Conservation (phyloP, 2,888 invertebrate genomes). For the Dioctria linearis region DNA sequence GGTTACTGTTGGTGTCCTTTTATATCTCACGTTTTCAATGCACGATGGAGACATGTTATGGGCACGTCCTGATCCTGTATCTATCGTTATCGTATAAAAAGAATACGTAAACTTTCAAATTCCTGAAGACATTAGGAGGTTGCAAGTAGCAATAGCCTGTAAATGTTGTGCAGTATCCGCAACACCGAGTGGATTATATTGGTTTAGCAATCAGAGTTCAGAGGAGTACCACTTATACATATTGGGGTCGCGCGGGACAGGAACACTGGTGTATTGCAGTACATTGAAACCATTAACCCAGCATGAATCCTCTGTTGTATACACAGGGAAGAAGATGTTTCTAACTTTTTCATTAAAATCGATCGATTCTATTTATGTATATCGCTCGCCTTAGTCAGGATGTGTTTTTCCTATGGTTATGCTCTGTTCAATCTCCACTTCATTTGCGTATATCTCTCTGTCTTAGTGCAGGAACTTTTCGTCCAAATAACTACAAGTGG, state of each 20-base stretch:
- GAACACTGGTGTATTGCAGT: neutral
- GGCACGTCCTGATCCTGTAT: too few species aligned
- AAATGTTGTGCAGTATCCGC: constrained; percentile 16
- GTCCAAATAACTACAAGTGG: neutral
- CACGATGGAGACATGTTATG: too few species aligned
- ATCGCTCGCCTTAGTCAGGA: neutral
- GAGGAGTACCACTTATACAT: too few species aligned
- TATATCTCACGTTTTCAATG: too few species aligned
- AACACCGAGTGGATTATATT: constrained; percentile 31
- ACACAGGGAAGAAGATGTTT: neutral
- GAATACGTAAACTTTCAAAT: neutral
- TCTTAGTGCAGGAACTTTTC: too few species aligned
- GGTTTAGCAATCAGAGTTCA: constrained; percentile 29
- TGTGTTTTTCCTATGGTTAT: too few species aligned
- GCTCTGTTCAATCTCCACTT: too few species aligned
- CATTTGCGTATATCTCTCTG: too few species aligned
- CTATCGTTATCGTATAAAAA: too few species aligned
- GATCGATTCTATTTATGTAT: neutral
- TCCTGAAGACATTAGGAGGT: constrained; percentile 26
- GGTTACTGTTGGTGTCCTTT: too few species aligned
- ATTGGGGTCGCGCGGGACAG: neutral
- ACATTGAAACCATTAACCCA: too few species aligned
- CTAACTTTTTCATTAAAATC: constrained; percentile 33
- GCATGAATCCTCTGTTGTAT: too few species aligned
- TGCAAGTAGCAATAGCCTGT: constrained; percentile 24